Conservation (phyloP, 2,888 invertebrate genomes). For the Pedicia rivosa region DNA sequence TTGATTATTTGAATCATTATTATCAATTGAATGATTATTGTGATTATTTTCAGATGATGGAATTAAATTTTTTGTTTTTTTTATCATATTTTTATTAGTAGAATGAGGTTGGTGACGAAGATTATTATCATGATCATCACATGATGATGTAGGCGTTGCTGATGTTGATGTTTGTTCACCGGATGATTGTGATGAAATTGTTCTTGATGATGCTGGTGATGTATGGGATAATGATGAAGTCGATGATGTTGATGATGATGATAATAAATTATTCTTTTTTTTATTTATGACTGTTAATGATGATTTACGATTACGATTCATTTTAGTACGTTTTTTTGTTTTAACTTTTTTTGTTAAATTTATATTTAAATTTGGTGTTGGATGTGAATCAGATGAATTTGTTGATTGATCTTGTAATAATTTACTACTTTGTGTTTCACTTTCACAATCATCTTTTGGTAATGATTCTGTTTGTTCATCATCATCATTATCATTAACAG, state of each 20-base stretch:
- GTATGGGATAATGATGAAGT: slow-evolving; percentile 30
- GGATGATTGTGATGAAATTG: not conserved
- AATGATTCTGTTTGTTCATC: slow-evolving; percentile 13
- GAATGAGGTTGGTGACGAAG: too few species aligned
- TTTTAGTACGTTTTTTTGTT: slow-evolving; percentile 3
- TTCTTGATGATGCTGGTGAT: slow-evolving; percentile 20
- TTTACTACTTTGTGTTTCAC: slow-evolving; percentile 3
- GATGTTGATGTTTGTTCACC: not conserved
- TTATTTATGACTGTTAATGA: too few species aligned
- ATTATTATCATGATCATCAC: not conserved
- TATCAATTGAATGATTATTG: not conserved
- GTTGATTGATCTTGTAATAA: too few species aligned
- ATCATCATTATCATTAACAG: slow-evolving; percentile 11
- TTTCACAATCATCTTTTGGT: slow-evolving; percentile 4
- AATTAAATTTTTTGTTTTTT: too few species aligned
- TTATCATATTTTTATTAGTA: too few species aligned
- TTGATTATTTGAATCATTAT: slow-evolving; percentile 2
- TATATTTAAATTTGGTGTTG: slow-evolving; percentile 7
- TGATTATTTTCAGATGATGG: too few species aligned
- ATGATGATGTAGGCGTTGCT: slow-evolving; percentile 1
- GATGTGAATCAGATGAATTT: slow-evolving; percentile 2
- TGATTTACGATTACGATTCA: not conserved
- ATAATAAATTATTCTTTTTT: slow-evolving; percentile 9
- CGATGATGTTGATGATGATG: slow-evolving; percentile 28
- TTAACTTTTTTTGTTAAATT: slow-evolving; percentile 8